Evolutionary conservation across 1,140 invertebrate genomes (phyloP).

Genomic region (Octopus sinensis): DNA sequence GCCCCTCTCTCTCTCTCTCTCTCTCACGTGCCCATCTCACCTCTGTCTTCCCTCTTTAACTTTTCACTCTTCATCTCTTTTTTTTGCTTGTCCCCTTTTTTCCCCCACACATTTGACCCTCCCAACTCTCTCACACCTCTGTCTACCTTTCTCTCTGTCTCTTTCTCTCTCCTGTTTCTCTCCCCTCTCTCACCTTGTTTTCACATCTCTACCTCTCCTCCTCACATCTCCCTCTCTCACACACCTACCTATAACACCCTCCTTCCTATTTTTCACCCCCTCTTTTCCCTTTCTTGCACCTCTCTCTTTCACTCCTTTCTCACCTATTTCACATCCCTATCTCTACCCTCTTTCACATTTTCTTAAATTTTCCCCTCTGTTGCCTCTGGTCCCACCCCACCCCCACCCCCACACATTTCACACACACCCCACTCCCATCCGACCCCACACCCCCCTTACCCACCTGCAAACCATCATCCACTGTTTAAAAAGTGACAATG

Average conservation of each 20-base stretch:
- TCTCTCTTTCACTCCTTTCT: background rate
- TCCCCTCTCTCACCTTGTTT: background rate
- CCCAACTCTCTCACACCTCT: background rate
- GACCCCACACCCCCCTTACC: background rate
- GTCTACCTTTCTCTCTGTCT: background rate
- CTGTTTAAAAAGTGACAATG: too few relatives aligned
- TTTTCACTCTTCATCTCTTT: background rate
- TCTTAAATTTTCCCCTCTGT: background rate
- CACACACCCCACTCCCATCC: background rate
- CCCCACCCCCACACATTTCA: background rate
- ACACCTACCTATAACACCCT: conserved; percentile 11
- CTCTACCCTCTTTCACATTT: background rate
- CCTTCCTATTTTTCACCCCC: conserved; percentile 11
- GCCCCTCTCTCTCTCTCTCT: background rate
- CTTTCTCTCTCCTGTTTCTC: background rate
- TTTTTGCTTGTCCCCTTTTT: background rate
- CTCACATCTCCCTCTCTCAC: conserved; percentile 9
- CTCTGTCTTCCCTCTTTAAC: conserved; percentile 4
- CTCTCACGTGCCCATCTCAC: background rate
- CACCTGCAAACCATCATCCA: too few relatives aligned
- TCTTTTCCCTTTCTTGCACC: conserved; percentile 9
- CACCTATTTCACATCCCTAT: background rate
- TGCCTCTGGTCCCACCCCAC: background rate
- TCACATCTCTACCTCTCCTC: conserved; percentile 1
- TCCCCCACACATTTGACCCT: conserved; percentile 2